Percentiles rank a stretch among this genome's conserved stretches.
Evolutionary conservation across 2,888 invertebrate species (phyloP).

Genomic region (Homarus gammarus): DNA sequence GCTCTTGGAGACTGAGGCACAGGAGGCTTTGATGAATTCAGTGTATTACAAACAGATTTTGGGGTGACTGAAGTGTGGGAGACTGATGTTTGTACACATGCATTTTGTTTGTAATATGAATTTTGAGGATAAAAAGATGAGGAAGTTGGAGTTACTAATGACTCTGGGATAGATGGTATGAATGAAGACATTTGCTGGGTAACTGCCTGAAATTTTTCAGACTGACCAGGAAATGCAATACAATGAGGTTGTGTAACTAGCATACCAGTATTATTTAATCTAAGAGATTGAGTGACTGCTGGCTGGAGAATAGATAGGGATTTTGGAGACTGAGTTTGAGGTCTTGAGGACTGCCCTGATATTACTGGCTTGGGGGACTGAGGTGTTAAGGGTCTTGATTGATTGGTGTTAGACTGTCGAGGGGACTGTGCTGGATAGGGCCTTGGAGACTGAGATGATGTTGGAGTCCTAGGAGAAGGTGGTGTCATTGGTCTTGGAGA

Average conservation of each 20-base stretch:
- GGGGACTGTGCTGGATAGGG: slow-evolving; percentile 61
- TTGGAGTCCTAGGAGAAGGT: slow-evolving; percentile 60
- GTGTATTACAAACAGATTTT: slow-evolving; percentile 35
- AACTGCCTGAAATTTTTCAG: slow-evolving; percentile 9
- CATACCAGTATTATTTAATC: slow-evolving; percentile 8
- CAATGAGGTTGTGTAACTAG: slow-evolving; percentile 1
- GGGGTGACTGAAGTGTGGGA: slow-evolving; percentile 1
- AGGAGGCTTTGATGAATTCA: slow-evolving; percentile 43
- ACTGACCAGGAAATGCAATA: slow-evolving; percentile 1
- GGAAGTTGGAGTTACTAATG: background rate
- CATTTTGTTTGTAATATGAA: slow-evolving; percentile 44
- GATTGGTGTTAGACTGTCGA: slow-evolving; percentile 31
- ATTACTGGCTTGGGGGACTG: slow-evolving; percentile 37
- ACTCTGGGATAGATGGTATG: slow-evolving; percentile 15
- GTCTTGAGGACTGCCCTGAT: slow-evolving; percentile 20
- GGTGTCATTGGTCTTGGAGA: slow-evolving; percentile 64
- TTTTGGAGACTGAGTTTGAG: slow-evolving; percentile 47
- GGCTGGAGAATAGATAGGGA: background rate
- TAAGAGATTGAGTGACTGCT: slow-evolving; percentile 19
- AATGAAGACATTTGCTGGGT: slow-evolving; percentile 2
- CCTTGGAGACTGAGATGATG: slow-evolving; percentile 50
- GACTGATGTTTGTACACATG: slow-evolving; percentile 42
- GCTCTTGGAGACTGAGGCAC: slow-evolving; percentile 48
- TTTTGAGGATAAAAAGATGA: slow-evolving; percentile 25
- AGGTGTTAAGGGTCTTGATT: slow-evolving; percentile 50